Conservation (phyloP, 2,113 vertebrate genomes). For the Mus pahari region DNA sequence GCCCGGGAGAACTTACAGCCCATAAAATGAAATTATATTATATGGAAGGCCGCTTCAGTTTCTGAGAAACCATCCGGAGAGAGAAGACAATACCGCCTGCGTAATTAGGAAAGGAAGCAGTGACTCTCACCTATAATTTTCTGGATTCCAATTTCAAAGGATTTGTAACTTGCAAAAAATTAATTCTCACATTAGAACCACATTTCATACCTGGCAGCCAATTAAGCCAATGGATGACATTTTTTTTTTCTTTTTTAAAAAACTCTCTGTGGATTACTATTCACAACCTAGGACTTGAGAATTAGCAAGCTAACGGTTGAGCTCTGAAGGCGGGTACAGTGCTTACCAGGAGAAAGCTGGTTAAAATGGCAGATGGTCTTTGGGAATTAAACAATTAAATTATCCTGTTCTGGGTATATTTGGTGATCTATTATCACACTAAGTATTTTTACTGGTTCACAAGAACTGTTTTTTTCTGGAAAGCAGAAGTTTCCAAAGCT, state of each 20-base stretch:
- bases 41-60: slow-evolving; percentile 65
- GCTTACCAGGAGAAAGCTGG: neutral
- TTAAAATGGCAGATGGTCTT: neutral
- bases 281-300: neutral
- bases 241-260: neutral
- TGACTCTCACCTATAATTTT: slow-evolving; percentile 63
- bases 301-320: neutral
- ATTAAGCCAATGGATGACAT: slow-evolving; percentile 27
- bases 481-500: neutral
- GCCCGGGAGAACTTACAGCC: slow-evolving; percentile 43
- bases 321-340: neutral
- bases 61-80: slow-evolving; percentile 77
- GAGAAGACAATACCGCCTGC: slow-evolving; percentile 44
- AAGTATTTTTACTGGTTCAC: slow-evolving; percentile 51
- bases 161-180: slow-evolving; percentile 64
- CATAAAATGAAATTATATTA: slow-evolving; percentile 67
- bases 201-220: slow-evolving; percentile 63
- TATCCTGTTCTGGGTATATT: slow-evolving; percentile 17
- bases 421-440: slow-evolving; percentile 9
- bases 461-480: slow-evolving; percentile 19
- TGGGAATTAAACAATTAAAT: slow-evolving; percentile 33
- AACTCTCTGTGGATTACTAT: neutral
- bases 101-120: slow-evolving; percentile 72
- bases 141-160: slow-evolving; percentile 79
- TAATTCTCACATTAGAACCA: slow-evolving; percentile 69